Evolutionary conservation across 1,140 invertebrate genomes (phyloP), one percentile per base, ranked within the genome.

Genomic region (Aphelenchoides besseyi): DNA sequence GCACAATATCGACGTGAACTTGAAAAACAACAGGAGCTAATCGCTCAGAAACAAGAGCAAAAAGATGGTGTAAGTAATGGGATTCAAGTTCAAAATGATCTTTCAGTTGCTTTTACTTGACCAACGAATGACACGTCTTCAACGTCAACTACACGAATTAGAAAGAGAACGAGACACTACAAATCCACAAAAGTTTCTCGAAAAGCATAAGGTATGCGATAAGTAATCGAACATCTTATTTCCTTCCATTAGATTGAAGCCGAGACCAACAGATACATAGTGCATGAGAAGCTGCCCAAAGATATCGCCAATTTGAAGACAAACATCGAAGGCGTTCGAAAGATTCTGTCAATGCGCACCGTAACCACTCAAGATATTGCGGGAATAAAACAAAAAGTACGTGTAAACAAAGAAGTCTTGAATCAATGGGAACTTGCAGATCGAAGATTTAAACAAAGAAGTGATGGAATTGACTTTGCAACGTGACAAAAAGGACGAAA

Each of bases 301-400:
- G 78, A 77, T 36, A 75, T 72, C n/a, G 68, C 48, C 16, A 18
- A 33, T 2, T 41, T 68, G 36, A 37, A 71, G 26, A 59, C 53
- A 29, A 80, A 77, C 54, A 54, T 77, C 28, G 73, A 79, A 37
- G 37, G 61, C 23, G 76, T 77, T 2, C 74, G 79, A 29, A 79
- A 74, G 16, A 77, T 77, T 28, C 37, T 77, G 53, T 26, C 74
- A 18, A 79, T 75, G 55, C 28, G 29, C 33, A 79, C 35, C 36
- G 72, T 69, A 8, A 77, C 29, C 16, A 66, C 73, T 2, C 59
- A 68, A 0, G 76, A 81, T 23, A 69, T 77, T 18, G 35, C 32
- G n/a, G 66, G 68, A 30, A 57, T 77, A 18, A 78, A 77, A 36
- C 55, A 78, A 71, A 35, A 74, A n/a, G n/a, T n/a, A 33, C 62